Percentiles rank a stretch among this genome's conserved stretches.
phyloP scores from a whole-genome alignment of 1,140 invertebrate genomes.

The Tetranychus urticae region DNA sequence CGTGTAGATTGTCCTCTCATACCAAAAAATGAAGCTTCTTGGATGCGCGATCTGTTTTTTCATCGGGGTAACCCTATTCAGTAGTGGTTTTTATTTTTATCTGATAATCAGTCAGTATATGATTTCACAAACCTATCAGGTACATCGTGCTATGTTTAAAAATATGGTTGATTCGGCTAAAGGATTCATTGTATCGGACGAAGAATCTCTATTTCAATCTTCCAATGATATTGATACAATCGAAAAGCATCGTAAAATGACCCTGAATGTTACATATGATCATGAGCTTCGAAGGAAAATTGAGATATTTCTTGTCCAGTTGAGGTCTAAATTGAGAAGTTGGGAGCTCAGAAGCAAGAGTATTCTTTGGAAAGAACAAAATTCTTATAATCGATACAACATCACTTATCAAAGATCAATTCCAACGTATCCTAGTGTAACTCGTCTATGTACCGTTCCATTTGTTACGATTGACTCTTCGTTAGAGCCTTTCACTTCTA shows the following conservation, averaged over 20 bases:
- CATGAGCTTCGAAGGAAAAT: background rate
- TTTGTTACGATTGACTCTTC: background rate
- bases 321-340: too few relatives aligned
- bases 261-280: background rate
- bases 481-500: background rate
- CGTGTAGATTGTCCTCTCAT: too few relatives aligned
- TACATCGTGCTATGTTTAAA: background rate
- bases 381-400: background rate
- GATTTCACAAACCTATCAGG: background rate
- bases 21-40: background rate
- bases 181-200: background rate
- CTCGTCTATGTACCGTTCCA: background rate
- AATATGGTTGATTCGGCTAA: too few relatives aligned
- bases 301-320: too few relatives aligned
- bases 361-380: background rate
- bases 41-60: background rate
- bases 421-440: background rate
- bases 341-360: too few relatives aligned
- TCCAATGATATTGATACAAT: background rate
- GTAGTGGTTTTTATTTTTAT: constrained; percentile 19
- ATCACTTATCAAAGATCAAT: background rate
- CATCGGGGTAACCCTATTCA: constrained; percentile 8
- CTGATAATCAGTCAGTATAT: background rate
- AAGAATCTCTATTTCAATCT: background rate
- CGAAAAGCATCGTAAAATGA: background rate